Percentiles rank a stretch among this genome's conserved stretches.
Evolutionary conservation across 2,888 invertebrate species (phyloP).

Genomic region (Dasypolia templi): DNA sequence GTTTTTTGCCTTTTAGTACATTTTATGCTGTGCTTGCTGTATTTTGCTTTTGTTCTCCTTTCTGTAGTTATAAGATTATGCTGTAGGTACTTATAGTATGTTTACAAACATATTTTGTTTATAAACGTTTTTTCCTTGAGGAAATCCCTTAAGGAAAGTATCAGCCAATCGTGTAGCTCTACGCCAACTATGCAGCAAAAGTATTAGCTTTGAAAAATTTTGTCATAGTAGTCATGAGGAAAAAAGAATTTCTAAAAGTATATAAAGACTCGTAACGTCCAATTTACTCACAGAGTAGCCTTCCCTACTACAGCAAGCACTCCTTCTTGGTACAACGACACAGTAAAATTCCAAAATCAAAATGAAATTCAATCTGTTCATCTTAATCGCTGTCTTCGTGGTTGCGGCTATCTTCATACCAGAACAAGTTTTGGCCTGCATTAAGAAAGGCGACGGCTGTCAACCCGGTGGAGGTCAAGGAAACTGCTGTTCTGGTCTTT

Average conservation of each 20-base stretch:
- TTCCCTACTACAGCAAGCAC: background rate
- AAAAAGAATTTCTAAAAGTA: background rate
- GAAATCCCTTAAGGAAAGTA: background rate
- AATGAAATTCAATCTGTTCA: slow-evolving; percentile 12
- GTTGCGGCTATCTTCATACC: slow-evolving; percentile 13
- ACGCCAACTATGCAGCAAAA: background rate
- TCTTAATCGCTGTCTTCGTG: slow-evolving; percentile 2
- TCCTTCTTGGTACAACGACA: background rate
- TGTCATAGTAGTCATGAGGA: background rate
- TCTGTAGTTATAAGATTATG: background rate
- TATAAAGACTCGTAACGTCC: background rate
- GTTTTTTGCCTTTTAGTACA: background rate
- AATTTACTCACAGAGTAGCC: background rate
- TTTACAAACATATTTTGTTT: background rate
- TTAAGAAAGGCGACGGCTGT: background rate
- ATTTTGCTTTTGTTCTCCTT: background rate
- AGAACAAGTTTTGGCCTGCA: slow-evolving; percentile 7
- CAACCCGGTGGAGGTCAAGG: slow-evolving; percentile 9
- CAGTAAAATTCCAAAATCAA: background rate
- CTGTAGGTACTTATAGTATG: background rate
- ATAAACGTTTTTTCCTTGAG: background rate
- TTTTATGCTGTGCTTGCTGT: slow-evolving; percentile 2
- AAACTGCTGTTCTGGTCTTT: slow-evolving; percentile 7
- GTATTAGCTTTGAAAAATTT: background rate
- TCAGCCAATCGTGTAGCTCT: background rate